A percentile compares a stretch with the other conserved stretches of the same genome.
phyloP scores from a whole-genome alignment of 1,140 invertebrate species.

The Epicauta chinensis region DNA sequence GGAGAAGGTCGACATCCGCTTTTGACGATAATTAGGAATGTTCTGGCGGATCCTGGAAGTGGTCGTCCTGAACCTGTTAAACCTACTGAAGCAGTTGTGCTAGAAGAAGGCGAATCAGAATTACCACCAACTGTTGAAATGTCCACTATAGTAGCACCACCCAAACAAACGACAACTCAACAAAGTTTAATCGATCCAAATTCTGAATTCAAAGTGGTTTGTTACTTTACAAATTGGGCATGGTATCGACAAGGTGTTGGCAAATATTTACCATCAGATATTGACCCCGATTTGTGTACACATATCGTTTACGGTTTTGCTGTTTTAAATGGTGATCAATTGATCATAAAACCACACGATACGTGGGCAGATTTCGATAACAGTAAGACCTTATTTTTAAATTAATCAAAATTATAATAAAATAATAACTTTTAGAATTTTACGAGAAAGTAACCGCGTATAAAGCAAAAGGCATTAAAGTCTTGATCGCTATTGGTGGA shows the following conservation, averaged over 20 bases:
- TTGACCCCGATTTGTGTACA: constrained; percentile 63
- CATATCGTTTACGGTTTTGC: constrained; percentile 71
- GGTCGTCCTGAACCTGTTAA: constrained; percentile 22
- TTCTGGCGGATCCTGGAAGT: constrained; percentile 48
- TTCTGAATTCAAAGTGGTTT: constrained; percentile 55
- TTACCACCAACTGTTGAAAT: constrained; percentile 10
- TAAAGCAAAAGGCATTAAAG: constrained; percentile 56
- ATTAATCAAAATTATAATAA: neutral
- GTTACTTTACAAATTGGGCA: constrained; percentile 67
- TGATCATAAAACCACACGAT: constrained; percentile 61
- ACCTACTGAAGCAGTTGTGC: constrained; percentile 14
- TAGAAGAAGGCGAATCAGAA: constrained; percentile 13
- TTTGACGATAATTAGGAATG: constrained; percentile 61
- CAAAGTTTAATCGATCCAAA: constrained; percentile 27
- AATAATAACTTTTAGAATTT: constrained; percentile 44
- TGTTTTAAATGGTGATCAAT: constrained; percentile 51
- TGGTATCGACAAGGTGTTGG: constrained; percentile 57
- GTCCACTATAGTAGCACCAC: constrained; percentile 1
- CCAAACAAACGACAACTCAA: constrained; percentile 11
- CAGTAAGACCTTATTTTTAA: constrained; percentile 39
- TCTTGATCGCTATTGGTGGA: constrained; percentile 64
- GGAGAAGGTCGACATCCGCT: constrained; percentile 70
- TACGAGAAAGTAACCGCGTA: constrained; percentile 51
- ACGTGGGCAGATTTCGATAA: constrained; percentile 64
- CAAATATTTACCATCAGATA: constrained; percentile 59